Base-by-base conservation (phyloP, 2,888 invertebrate species). In the Cabera pusaria region DNA sequence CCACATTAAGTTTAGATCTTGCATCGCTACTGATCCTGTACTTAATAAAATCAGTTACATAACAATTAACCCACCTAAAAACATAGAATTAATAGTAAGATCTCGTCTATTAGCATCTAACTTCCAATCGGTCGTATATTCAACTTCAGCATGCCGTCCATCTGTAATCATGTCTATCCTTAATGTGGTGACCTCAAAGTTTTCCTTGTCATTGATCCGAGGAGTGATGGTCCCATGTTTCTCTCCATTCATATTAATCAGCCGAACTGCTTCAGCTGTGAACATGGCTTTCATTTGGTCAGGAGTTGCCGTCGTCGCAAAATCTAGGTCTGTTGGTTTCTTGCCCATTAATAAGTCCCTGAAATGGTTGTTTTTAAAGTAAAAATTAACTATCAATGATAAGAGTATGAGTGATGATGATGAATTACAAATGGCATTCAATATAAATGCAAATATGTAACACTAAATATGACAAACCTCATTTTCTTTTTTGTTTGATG, bases 11-110 rank as follows among this genome's bases (percentile, higher is more conserved):
- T n/a, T n/a, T n/a, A n/a, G n/a, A n/a, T n/a, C n/a, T n/a, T n/a
- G n/a, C n/a, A n/a, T n/a, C n/a, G n/a, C n/a, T n/a, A n/a, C n/a
- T n/a, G n/a, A n/a, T n/a, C n/a, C n/a, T n/a, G n/a, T n/a, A n/a
- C n/a, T n/a, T n/a, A n/a, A n/a, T n/a, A n/a, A n/a, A n/a, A n/a
- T n/a, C n/a, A n/a, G n/a, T n/a, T n/a, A n/a, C n/a, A n/a, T n/a
- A n/a, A 14, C 14, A 14, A 3, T 3, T 14, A 14, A 33, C 33
- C 41, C 65, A 94, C 95, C 96, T 56, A 98, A 84, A 81, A 97
- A 98, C 96, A 99, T 97, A 0, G 99, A 97, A 90, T 99, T 99
- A 39, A 99, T 95, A 0, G 99, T 99, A 1, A 99, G 91, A 84
- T 99, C 99, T 59, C 99, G 90, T 55, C 99, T 91, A 67, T 95